Evolutionary conservation across 2,888 invertebrate genomes (phyloP).

Genomic region (Chrysotoxum bicinctum): DNA sequence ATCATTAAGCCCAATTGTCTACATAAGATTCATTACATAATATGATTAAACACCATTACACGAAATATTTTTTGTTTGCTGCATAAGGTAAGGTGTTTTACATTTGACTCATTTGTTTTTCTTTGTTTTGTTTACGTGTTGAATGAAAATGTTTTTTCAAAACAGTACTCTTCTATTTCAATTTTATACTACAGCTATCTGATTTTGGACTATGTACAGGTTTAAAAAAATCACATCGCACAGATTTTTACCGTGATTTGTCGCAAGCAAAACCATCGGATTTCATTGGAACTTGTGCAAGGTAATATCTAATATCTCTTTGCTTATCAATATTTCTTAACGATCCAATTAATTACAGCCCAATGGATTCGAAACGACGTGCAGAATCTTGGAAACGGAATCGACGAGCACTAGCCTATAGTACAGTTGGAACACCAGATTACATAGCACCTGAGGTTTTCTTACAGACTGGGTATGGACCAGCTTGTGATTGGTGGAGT

Average conservation of each 20-base stretch:
- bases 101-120: too few species aligned
- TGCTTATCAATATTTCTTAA: not conserved
- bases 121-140: too few species aligned
- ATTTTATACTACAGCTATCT: constrained; percentile 84
- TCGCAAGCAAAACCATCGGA: constrained; percentile 98
- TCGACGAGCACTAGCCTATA: constrained; percentile 95
- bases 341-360: constrained; percentile 80
- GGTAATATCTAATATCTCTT: constrained; percentile 75
- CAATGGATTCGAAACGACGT: constrained; percentile 98
- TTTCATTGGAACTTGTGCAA: constrained; percentile 85
- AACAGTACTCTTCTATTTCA: not conserved
- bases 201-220: constrained; percentile 99
- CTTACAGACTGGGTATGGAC: constrained; percentile 98
- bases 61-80: too few species aligned
- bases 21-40: too few species aligned
- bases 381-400: constrained; percentile 99
- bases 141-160: too few species aligned
- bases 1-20: too few species aligned
- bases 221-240: constrained; percentile 98
- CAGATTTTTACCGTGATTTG: constrained; percentile 98
- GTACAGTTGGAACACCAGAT: constrained; percentile 98
- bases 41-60: too few species aligned
- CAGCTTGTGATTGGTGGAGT: constrained; percentile 99
- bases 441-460: constrained; percentile 99
- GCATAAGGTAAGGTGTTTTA: too few species aligned